Conservation (phyloP, 1,140 invertebrate species). For the Lerema accius region DNA sequence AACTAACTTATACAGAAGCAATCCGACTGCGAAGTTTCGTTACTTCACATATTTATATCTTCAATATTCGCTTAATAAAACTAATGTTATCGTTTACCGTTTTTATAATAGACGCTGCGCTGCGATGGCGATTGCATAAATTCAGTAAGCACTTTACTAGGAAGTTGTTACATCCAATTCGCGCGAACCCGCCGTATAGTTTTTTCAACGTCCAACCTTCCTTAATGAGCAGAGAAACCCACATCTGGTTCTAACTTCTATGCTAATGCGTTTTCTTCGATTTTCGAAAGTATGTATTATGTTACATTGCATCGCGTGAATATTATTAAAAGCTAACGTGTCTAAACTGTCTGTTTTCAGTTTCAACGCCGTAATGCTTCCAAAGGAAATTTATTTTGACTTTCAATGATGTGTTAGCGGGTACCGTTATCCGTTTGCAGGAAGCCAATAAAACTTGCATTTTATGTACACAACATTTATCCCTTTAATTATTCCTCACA, state of each 20-base stretch:
- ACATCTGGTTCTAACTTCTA: constrained; percentile 38
- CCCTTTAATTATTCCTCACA: no score
- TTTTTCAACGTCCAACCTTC: constrained; percentile 62
- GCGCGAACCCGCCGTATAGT: constrained; percentile 47
- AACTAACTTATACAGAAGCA: no score
- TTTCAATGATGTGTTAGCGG: constrained; percentile 8
- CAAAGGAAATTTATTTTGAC: constrained; percentile 17
- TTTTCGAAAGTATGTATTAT: constrained; percentile 33
- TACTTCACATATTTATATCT: no score
- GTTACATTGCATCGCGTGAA: constrained; percentile 27
- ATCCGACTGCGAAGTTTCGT: no score
- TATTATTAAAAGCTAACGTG: constrained; percentile 26
- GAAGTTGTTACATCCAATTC: constrained; percentile 63
- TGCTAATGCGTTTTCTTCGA: constrained; percentile 45
- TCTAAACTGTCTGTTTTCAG: constrained; percentile 11
- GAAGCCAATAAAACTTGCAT: neutral
- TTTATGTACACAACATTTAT: no score
- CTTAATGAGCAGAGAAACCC: constrained; percentile 62
- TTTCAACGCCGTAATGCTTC: constrained; percentile 11
- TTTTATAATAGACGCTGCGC: constrained; percentile 19
- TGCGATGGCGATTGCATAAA: constrained; percentile 52
- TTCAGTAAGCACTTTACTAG: constrained; percentile 44
- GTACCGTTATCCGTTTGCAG: constrained; percentile 1
- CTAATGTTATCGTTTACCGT: neutral
- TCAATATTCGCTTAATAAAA: no score